These are phyloP conservation scores for Caenorhabditis latens DNA, from an alignment of 1,140 invertebrate species.

Conservation along the genomic window DNA sequence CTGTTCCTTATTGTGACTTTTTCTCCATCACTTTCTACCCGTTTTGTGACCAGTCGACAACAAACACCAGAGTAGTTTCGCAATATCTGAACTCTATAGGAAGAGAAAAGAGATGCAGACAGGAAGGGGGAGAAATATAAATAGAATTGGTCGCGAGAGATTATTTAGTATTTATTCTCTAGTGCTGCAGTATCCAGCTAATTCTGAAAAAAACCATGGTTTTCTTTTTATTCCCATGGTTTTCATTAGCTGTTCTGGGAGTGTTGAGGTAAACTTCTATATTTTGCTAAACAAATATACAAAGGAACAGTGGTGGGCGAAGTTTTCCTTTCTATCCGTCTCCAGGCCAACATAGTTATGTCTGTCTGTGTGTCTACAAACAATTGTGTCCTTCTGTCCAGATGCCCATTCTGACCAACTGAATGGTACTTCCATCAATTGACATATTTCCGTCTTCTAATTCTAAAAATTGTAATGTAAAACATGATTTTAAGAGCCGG, in stretches of 20 bases:
- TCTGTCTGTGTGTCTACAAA: background rate
- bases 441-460: too few species aligned
- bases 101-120: background rate
- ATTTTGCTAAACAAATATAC: background rate
- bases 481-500: too few species aligned
- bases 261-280: constrained; percentile 3
- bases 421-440: too few species aligned
- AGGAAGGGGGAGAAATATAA: background rate
- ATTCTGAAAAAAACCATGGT: background rate
- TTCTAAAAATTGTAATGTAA: too few species aligned
- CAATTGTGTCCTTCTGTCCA: too few species aligned
- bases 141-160: background rate
- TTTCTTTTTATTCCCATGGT: background rate
- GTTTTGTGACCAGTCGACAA: background rate
- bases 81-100: background rate
- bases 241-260: background rate
- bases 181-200: too few species aligned
- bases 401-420: too few species aligned
- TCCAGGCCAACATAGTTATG: background rate
- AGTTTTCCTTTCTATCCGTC: background rate
- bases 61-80: too few species aligned
- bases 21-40: background rate
- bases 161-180: too few species aligned
- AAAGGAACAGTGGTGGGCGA: too few species aligned
- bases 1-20: too few species aligned